These are phyloP conservation scores for Gryllus longicercus DNA, from an alignment of 2,888 invertebrate genomes.

Conservation along the genomic window DNA sequence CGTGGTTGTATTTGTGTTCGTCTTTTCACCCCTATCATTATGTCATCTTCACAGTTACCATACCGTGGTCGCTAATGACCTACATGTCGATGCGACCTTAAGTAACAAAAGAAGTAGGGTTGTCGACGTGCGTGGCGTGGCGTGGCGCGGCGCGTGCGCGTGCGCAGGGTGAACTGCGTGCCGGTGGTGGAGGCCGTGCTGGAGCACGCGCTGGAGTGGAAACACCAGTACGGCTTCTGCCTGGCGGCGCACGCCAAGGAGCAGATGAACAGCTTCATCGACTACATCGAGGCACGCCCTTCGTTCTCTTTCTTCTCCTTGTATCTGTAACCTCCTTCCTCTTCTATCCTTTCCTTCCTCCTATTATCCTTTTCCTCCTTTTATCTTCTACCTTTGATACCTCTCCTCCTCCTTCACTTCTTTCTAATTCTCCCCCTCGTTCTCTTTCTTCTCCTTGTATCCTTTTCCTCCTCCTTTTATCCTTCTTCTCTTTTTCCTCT, in stretches of 20 bases:
- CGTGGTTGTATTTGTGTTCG: no score
- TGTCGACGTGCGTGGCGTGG: no score
- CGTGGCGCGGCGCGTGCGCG: no score
- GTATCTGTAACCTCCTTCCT: background rate
- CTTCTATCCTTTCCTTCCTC: background rate
- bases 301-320: background rate
- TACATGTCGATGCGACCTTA: no score
- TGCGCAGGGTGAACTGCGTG: slow-evolving; percentile 59
- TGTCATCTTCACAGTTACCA: no score
- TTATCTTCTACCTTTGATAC: background rate
- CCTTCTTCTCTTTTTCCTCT: background rate
- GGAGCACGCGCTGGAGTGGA: slow-evolving; percentile 77
- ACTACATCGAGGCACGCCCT: slow-evolving; percentile 60
- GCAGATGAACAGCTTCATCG: slow-evolving; percentile 65
- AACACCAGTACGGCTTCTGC: slow-evolving; percentile 65
- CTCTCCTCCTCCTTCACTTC: background rate
- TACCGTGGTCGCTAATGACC: no score
- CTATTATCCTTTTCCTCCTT: background rate
- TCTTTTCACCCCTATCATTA: no score
- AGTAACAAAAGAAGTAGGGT: no score
- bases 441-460: background rate
- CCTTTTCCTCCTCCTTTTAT: background rate
- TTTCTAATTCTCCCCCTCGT: background rate
- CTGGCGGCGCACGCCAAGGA: slow-evolving; percentile 63
- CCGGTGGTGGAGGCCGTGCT: slow-evolving; percentile 68